Percentiles rank a stretch among this genome's conserved stretches.
Evolutionary conservation across 2,888 invertebrate genomes (phyloP).

Genomic region (Rhagonycha lutea): DNA sequence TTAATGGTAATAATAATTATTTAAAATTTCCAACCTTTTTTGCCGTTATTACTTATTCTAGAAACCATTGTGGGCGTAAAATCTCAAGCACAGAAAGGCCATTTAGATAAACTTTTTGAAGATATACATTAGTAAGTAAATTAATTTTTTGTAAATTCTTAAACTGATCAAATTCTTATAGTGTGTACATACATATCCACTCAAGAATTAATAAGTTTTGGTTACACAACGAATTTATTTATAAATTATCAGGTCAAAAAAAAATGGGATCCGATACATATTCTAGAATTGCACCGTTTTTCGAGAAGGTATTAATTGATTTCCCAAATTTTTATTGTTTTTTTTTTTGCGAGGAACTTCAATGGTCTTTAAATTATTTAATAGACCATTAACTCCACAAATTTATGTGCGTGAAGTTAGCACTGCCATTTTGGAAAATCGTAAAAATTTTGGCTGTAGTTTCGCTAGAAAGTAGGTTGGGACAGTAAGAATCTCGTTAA

Average conservation of each 20-base stretch:
- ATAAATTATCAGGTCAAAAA: not conserved
- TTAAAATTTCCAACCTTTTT: not conserved
- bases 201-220: conserved; percentile 15
- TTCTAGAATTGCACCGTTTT: fast-evolving
- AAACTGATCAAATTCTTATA: conserved; percentile 2
- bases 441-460: too few species aligned
- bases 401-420: too few species aligned
- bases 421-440: too few species aligned
- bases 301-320: not conserved
- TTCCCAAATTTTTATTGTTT: too few species aligned
- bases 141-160: not conserved
- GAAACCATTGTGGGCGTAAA: conserved; percentile 8
- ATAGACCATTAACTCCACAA: too few species aligned
- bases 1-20: conserved; percentile 4
- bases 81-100: conserved; percentile 9
- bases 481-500: too few species aligned
- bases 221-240: conserved; percentile 23
- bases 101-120: not conserved
- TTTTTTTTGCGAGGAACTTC: too few species aligned
- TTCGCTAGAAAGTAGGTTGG: too few species aligned
- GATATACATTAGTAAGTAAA: not conserved
- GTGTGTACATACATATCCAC: conserved; percentile 11
- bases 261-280: not conserved
- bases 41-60: not conserved
- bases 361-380: too few species aligned